Conservation (phyloP, 2,888 invertebrate genomes). For the Tridacna gigas region DNA sequence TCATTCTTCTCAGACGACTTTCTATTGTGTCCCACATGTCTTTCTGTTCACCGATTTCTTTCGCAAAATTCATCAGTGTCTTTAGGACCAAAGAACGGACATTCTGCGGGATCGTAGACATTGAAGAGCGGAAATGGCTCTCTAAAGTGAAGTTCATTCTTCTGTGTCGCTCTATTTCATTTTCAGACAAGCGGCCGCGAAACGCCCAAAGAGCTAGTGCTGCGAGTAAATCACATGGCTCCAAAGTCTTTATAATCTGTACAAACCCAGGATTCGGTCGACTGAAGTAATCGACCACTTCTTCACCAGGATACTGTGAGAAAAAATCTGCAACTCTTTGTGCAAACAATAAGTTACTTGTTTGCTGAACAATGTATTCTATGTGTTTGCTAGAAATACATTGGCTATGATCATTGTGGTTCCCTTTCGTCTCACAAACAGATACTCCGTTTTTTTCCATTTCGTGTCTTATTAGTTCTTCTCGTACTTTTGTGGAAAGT, state of each 20-base stretch:
- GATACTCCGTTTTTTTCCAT: neutral
- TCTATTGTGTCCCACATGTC: slow-evolving; percentile 15
- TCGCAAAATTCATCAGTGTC: neutral
- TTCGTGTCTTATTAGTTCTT: neutral
- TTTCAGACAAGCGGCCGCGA: neutral
- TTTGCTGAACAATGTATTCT: neutral
- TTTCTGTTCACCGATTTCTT: neutral
- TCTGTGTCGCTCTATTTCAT: neutral
- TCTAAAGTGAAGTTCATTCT: neutral
- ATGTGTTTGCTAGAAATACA: neutral
- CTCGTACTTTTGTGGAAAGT: neutral
- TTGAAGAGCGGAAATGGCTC: neutral
- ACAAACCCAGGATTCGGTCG: neutral
- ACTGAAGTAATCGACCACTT: neutral
- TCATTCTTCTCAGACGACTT: neutral
- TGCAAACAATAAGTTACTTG: slow-evolving; percentile 1
- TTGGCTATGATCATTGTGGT: neutral
- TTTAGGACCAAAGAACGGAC: neutral
- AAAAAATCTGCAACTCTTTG: slow-evolving; percentile 14
- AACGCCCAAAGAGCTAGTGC: slow-evolving; percentile 8
- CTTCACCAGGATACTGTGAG: neutral
- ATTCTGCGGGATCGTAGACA: neutral
- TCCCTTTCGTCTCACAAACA: neutral
- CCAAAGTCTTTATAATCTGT: slow-evolving; percentile 5
- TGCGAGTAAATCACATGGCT: neutral